These are phyloP conservation scores for Illadopsis cleaveri DNA, from an alignment of 2,113 vertebrate species.

Conservation along the genomic window DNA sequence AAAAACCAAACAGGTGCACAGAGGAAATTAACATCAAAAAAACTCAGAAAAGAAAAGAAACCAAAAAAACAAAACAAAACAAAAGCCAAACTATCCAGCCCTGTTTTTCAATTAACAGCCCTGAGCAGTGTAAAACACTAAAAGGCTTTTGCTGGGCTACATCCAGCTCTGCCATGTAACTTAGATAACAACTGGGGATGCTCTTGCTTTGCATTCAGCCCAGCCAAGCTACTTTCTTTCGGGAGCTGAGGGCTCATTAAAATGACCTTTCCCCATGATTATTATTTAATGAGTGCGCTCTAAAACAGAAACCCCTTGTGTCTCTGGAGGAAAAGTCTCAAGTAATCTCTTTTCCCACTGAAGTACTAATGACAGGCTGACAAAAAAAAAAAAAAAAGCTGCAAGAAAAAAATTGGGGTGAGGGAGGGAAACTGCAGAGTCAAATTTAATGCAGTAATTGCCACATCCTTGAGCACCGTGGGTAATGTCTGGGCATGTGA, in stretches of 20 bases:
- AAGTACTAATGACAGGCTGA: constrained; percentile 34
- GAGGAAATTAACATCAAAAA: not conserved
- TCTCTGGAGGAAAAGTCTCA: constrained; percentile 56
- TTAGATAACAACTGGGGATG: constrained; percentile 33
- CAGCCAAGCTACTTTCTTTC: constrained; percentile 26
- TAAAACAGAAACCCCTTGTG: constrained; percentile 62
- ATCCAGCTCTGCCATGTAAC: not conserved
- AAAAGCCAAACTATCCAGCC: constrained; percentile 5
- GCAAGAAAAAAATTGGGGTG: not conserved
- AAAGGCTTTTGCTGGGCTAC: constrained; percentile 15
- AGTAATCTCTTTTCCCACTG: constrained; percentile 31
- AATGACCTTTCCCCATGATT: constrained; percentile 63
- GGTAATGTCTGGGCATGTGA: not conserved
- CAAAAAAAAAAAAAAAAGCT: constrained; percentile 10
- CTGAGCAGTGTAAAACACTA: constrained; percentile 13
- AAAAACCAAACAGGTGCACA: not conserved
- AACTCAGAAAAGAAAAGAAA: not conserved
- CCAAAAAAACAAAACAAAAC: not conserved
- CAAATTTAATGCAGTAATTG: constrained; percentile 41
- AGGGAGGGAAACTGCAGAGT: not conserved
- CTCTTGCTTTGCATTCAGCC: constrained; percentile 56
- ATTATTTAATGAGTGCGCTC: constrained; percentile 61
- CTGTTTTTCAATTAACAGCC: constrained; percentile 6
- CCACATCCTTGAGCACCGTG: not conserved
- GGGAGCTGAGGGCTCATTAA: constrained; percentile 57